These are phyloP conservation scores for Struthio camelus DNA, from an alignment of 2,113 vertebrate species.

Conservation along the genomic window DNA sequence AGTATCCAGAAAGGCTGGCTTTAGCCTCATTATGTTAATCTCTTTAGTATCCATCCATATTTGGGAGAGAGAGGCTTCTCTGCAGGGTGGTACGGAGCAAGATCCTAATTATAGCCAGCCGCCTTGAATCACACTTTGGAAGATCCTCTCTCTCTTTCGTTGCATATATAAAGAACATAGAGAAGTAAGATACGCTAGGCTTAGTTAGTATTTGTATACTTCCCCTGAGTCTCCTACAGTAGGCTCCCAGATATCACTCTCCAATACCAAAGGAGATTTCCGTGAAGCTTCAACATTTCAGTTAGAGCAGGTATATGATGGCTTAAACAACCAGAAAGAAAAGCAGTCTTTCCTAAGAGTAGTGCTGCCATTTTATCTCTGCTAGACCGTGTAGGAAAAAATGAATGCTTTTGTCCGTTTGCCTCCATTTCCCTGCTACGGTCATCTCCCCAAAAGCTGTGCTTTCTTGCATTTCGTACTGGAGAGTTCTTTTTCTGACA, in stretches of 20 bases:
- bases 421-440: neutral
- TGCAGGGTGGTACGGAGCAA: neutral
- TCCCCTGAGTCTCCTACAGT: neutral
- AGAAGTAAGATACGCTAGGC: neutral
- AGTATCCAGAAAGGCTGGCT: neutral
- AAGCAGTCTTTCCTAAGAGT: neutral
- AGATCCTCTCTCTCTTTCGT: neutral
- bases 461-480: neutral
- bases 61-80: neutral
- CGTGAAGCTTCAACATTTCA: neutral
- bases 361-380: neutral
- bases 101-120: neutral
- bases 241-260: neutral
- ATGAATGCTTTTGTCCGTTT: neutral
- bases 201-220: neutral
- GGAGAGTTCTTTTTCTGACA: neutral
- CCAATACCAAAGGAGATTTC: neutral
- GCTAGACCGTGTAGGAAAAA: neutral
- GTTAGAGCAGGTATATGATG: neutral
- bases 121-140: neutral
- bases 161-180: accelerated
- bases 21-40: neutral
- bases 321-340: neutral
- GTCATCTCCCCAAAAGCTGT: neutral
- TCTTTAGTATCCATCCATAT: neutral